Evolutionary conservation across 1,140 invertebrate species (phyloP).

Genomic region (Chionoecetes opilio): DNA sequence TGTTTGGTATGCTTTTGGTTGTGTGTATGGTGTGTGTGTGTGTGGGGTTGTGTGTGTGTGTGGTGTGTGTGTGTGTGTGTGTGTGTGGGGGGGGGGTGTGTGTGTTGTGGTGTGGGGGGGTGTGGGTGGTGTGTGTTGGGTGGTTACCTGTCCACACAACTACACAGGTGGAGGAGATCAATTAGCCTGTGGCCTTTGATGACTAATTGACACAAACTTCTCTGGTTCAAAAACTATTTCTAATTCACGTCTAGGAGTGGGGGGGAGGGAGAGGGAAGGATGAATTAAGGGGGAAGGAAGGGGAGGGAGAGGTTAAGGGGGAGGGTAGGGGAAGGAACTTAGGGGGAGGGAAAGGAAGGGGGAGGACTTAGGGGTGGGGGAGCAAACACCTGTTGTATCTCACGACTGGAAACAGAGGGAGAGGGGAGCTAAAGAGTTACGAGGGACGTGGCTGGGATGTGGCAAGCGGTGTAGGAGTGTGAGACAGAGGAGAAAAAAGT

Average conservation of each 20-base stretch:
- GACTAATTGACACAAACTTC: constrained; percentile 29
- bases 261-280: not conserved
- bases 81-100: no score
- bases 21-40: no score
- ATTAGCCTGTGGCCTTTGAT: not conserved
- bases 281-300: not conserved
- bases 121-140: no score
- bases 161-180: not conserved
- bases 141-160: not conserved
- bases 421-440: not conserved
- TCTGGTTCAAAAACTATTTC: not conserved
- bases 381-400: not conserved
- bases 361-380: not conserved
- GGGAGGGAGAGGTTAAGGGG: not conserved
- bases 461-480: no score
- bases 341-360: not conserved
- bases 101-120: no score
- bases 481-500: no score
- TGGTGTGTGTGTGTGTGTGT: no score
- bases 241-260: not conserved
- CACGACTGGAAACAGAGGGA: not conserved
- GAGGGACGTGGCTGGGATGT: not conserved
- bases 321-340: not conserved
- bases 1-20: no score
- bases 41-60: no score